These are phyloP conservation scores for Eupeodes latifasciatus DNA, from an alignment of 2,888 invertebrate species.

Conservation along the genomic window DNA sequence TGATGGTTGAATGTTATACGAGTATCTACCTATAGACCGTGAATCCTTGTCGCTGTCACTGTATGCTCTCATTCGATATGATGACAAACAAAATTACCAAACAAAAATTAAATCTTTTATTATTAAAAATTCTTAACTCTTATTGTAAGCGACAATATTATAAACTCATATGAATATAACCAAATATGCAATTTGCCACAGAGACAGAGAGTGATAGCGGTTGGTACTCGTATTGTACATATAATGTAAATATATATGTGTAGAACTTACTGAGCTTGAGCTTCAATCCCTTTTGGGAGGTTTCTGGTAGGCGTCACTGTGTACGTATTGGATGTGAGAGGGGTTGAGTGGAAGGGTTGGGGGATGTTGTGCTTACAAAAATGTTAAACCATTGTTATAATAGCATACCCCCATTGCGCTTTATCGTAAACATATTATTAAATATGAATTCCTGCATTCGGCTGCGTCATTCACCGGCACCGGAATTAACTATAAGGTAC, in stretches of 20 bases:
- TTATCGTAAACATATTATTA: constrained; percentile 71
- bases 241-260: too few species aligned
- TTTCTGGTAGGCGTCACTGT: too few species aligned
- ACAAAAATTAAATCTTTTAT: constrained; percentile 54
- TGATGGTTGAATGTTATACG: background rate
- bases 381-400: constrained; percentile 50
- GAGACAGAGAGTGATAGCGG: background rate
- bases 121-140: constrained; percentile 67
- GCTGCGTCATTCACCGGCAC: constrained; percentile 48
- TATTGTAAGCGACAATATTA: constrained; percentile 42
- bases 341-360: background rate
- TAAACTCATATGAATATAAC: background rate
- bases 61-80: constrained; percentile 16
- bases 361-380: constrained; percentile 27
- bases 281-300: background rate
- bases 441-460: constrained; percentile 72
- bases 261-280: background rate
- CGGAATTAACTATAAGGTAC: constrained; percentile 13
- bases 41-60: background rate
- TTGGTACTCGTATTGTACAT: too few species aligned
- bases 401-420: constrained; percentile 28
- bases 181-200: constrained; percentile 22
- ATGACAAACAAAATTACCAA: constrained; percentile 34
- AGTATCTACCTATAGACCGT: background rate
- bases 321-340: background rate